Evolutionary conservation across 2,888 invertebrate species (phyloP).

Genomic region (Cheilosia grossa): DNA sequence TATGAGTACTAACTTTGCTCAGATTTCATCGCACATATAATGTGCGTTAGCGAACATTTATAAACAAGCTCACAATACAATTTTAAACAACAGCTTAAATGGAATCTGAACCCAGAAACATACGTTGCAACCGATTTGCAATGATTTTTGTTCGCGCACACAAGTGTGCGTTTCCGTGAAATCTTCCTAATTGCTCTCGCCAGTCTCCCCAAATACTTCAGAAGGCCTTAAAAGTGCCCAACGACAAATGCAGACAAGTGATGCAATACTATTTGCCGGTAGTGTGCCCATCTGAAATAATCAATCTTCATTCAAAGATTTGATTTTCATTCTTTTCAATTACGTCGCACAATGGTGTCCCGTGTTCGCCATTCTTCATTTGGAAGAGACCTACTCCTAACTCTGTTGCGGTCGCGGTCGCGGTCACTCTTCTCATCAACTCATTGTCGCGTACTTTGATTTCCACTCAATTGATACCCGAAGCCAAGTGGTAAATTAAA

Average conservation of each 20-base stretch:
- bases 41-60: too few relatives aligned
- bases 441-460: slow-evolving; percentile 52
- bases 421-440: slow-evolving; percentile 4
- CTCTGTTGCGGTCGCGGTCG: background rate
- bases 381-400: background rate
- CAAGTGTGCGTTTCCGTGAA: background rate
- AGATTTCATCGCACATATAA: too few relatives aligned
- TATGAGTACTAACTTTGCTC: too few relatives aligned
- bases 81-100: too few relatives aligned
- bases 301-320: slow-evolving; percentile 51
- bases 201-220: too few relatives aligned
- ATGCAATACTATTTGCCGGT: background rate
- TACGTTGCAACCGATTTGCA: too few relatives aligned
- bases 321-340: slow-evolving; percentile 60
- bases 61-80: too few relatives aligned
- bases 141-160: background rate
- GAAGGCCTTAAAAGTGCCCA: background rate
- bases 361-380: background rate
- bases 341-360: slow-evolving; percentile 10
- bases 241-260: background rate
- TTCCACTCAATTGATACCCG: slow-evolving; percentile 64
- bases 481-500: slow-evolving; percentile 72
- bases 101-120: too few relatives aligned
- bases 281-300: slow-evolving; percentile 6
- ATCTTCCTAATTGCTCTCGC: background rate